These are phyloP conservation scores for Calypte anna DNA, from an alignment of 2,113 vertebrate genomes.

Conservation along the genomic window DNA sequence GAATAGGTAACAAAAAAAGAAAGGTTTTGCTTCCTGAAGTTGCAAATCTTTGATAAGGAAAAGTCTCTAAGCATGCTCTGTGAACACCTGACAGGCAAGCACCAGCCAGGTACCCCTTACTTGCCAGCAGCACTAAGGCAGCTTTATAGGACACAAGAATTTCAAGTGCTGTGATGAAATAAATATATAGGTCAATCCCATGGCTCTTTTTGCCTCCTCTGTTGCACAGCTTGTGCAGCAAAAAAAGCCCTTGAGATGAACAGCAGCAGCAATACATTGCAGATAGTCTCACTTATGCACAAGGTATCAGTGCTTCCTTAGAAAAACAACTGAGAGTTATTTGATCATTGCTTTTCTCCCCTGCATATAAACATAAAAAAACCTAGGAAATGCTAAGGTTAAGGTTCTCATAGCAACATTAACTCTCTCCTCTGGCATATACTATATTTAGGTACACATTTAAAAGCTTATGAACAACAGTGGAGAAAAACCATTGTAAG, in stretches of 20 bases:
- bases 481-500: not conserved
- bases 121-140: not conserved
- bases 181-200: conserved; percentile 38
- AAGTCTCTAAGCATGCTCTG: not conserved
- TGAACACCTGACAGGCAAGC: not conserved
- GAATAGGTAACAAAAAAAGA: not conserved
- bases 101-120: not conserved
- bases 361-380: conserved; percentile 19
- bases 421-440: conserved; percentile 52
- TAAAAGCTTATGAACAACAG: conserved; percentile 40
- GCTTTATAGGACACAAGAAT: not conserved
- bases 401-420: conserved; percentile 74
- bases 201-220: not conserved
- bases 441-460: conserved; percentile 61
- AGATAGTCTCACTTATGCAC: not conserved
- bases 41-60: not conserved
- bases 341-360: not conserved
- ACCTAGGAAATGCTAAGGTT: conserved; percentile 53
- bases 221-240: not conserved
- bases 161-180: conserved; percentile 12
- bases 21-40: not conserved
- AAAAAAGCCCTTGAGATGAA: conserved; percentile 7
- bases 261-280: not conserved
- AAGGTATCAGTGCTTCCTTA: not conserved
- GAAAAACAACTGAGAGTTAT: not conserved